Evolutionary conservation across 2,797 vertebrate species (phyloP).

Genomic region (Cyclopterus lumpus): DNA sequence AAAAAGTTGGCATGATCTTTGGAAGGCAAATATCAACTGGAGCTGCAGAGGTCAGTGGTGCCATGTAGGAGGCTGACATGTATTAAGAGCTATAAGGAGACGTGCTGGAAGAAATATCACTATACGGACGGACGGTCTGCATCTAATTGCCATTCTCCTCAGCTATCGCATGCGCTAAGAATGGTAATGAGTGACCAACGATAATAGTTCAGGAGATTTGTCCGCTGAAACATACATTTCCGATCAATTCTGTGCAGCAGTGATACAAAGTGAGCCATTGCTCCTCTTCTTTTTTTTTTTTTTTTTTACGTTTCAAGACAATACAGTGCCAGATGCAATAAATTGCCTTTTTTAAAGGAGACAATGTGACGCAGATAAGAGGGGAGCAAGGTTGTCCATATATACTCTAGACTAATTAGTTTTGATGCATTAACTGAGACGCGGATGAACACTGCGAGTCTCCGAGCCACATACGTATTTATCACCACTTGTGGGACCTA

Average conservation of each 20-base stretch:
- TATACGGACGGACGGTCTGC: background rate
- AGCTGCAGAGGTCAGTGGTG: constrained; percentile 57
- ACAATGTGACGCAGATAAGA: constrained; percentile 78
- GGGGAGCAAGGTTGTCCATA: constrained; percentile 70
- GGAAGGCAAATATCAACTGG: constrained; percentile 40
- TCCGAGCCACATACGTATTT: constrained; percentile 80
- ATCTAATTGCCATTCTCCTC: constrained; percentile 3
- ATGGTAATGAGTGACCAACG: constrained; percentile 21
- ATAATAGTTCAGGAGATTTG: constrained; percentile 32
- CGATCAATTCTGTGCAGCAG: constrained; percentile 20
- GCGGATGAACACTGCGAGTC: constrained; percentile 73
- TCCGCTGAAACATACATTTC: constrained; percentile 42
- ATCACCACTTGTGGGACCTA: constrained; percentile 81
- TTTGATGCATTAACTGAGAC: constrained; percentile 79
- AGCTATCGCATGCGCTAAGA: background rate
- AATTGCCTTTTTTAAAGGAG: constrained; percentile 65
- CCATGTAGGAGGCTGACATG: constrained; percentile 43
- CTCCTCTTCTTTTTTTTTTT: constrained; percentile 31
- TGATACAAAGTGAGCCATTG: constrained; percentile 38
- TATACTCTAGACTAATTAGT: constrained; percentile 82
- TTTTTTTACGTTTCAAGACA: constrained; percentile 54
- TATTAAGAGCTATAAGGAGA: constrained; percentile 38
- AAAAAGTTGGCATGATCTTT: constrained; percentile 46
- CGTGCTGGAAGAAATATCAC: background rate
- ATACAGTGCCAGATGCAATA: constrained; percentile 64